Percentiles rank a stretch among this genome's conserved stretches.
phyloP scores from a whole-genome alignment of 2,797 vertebrate species.

The Anguilla megastoma region DNA sequence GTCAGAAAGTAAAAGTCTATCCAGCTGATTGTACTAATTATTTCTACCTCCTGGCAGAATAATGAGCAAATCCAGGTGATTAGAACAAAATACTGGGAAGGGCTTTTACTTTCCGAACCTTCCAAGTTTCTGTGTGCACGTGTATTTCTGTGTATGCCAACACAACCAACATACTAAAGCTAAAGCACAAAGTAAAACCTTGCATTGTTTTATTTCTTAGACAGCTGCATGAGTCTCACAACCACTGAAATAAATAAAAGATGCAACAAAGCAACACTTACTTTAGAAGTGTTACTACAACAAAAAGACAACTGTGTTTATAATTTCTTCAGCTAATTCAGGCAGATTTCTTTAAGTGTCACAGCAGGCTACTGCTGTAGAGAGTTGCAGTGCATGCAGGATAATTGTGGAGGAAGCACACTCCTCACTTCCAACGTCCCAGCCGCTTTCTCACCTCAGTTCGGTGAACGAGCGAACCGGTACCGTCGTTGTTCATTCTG shows the following conservation, averaged over 20 bases:
- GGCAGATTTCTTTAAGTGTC: neutral
- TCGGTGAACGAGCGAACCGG: conserved; percentile 94
- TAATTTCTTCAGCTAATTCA: neutral
- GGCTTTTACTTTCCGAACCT: too few species aligned
- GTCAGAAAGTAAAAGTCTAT: neutral
- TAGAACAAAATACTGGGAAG: too few species aligned
- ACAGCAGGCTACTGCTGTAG: neutral
- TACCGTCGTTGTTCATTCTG: conserved; percentile 93
- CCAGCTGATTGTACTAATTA: neutral
- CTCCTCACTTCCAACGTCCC: neutral
- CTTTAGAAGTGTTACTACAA: neutral
- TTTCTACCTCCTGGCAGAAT: neutral
- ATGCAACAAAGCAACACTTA: neutral
- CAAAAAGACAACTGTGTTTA: neutral
- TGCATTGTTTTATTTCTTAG: neutral
- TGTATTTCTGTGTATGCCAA: neutral
- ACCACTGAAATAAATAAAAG: neutral
- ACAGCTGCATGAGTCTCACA: neutral
- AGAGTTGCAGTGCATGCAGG: neutral
- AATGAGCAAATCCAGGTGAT: too few species aligned
- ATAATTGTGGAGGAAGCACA: neutral
- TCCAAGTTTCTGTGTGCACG: neutral
- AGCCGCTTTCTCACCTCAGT: conserved; percentile 82
- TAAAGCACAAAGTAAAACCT: neutral
- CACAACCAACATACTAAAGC: neutral